Evolutionary conservation across 1,140 invertebrate genomes (phyloP), one percentile per base, ranked within the genome.

Genomic region (Rhynchophorus ferrugineus): DNA sequence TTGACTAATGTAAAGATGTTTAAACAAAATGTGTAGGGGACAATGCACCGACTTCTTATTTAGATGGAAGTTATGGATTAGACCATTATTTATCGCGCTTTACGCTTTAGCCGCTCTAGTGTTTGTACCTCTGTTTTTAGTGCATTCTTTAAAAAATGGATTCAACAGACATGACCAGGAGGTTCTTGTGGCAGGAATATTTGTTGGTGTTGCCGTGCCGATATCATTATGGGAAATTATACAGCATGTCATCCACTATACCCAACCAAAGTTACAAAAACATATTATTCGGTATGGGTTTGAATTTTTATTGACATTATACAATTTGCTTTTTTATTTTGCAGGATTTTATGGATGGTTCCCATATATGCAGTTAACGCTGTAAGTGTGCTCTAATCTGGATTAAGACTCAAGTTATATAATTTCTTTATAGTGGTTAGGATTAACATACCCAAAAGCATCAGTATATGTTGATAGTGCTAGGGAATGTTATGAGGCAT

Each of bases 311-410:
- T 37, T 14, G 6, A 37, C 8, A 8, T 46, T 34, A 13, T 34
- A n/a, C 34, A 8, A 46, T 13, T 16, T 11, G 5, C 16, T 17
- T 43, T 20, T 17, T 43, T 19, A 62, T 61, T 60, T 79, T 80
- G 59, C 70, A 91, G 94, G 67, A 92, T 97, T 73, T 69, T 97
- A 60, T 96, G 92, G 92, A 97, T 97, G 93, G 92, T 97, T 42
- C 93, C 93, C 57, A 94, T 96, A 62, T 97, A 97, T 79, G 89
- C 91, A 24, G 68, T 92, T 8, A 95, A 95, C 83, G 90, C 92
- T 56, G 87, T 91, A 79, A 85, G 85, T 79, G 65, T 53, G 13
- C 33, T 37, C 5, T 17, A 42, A 34, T 18, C 22, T 42, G 49
- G 59, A 50, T 54, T 21, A 11, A 44, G 22, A 24, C 50, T 53